A percentile compares a stretch with the other conserved stretches of the same genome.
Conservation (phyloP, 2,113 vertebrate species). For the Odocoileus virginianus region DNA sequence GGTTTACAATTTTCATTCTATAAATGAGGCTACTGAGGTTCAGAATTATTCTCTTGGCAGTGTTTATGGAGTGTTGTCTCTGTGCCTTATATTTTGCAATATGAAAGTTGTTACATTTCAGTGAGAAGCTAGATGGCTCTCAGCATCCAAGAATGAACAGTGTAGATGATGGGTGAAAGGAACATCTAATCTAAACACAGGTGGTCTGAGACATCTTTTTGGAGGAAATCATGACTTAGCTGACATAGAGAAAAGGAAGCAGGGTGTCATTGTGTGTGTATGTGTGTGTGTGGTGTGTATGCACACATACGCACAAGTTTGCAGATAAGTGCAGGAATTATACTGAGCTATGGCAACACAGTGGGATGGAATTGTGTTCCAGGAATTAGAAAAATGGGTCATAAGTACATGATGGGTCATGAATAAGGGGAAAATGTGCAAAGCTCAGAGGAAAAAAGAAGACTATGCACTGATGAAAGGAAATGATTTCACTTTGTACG, state of each 20-base stretch:
- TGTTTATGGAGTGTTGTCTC: background rate
- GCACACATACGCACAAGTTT: background rate
- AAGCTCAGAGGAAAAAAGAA: background rate
- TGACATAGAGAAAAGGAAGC: background rate
- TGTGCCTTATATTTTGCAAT: background rate
- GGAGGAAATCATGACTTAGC: background rate
- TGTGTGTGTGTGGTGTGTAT: fast-evolving
- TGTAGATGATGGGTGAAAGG: background rate
- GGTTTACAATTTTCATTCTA: background rate
- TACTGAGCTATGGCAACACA: background rate
- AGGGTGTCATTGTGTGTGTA: background rate
- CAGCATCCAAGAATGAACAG: background rate
- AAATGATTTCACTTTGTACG: background rate
- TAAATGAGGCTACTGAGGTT: background rate
- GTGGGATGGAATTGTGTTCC: background rate
- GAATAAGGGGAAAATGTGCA: background rate
- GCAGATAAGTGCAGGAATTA: background rate
- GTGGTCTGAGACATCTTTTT: background rate
- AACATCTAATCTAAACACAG: background rate
- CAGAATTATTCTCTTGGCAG: background rate
- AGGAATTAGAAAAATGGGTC: background rate
- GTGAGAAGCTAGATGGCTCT: background rate
- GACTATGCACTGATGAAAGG: background rate
- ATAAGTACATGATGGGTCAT: background rate
- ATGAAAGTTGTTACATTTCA: background rate